A percentile compares a stretch with the other conserved stretches of the same genome.
Conservation (phyloP, 2,888 invertebrate genomes). For the Enoplolaimus lenunculus region DNA sequence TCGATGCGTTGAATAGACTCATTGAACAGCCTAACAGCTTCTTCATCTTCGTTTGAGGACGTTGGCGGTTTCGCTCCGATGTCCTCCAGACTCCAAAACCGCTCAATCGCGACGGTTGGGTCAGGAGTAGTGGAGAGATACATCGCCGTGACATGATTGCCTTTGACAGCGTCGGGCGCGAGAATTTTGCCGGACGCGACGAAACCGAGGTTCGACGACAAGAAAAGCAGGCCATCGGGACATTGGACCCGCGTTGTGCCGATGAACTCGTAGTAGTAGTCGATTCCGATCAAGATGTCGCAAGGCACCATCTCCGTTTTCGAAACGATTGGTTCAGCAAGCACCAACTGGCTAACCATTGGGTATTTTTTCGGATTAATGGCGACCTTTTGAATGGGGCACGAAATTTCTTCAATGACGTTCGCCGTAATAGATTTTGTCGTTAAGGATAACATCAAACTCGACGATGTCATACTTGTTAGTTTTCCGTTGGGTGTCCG, state of each 20-base stretch:
- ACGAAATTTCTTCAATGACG: not conserved
- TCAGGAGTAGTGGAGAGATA: not conserved
- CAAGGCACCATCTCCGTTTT: not conserved
- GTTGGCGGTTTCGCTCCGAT: not conserved
- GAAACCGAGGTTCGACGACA: not conserved
- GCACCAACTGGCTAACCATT: not conserved
- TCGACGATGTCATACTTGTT: not conserved
- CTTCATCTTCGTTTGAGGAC: not conserved
- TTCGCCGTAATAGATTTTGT: not conserved
- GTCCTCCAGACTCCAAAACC: not conserved
- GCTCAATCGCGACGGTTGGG: not conserved
- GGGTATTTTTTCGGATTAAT: not conserved
- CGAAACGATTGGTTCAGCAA: not conserved
- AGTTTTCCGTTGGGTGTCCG: not conserved
- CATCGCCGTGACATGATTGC: not conserved
- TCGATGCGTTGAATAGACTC: not conserved
- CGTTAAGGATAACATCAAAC: not conserved
- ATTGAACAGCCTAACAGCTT: not conserved
- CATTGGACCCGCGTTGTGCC: not conserved
- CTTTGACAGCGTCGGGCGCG: no score
- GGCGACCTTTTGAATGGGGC: not conserved
- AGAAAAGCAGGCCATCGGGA: not conserved
- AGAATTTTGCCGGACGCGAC: not conserved
- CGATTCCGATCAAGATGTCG: not conserved
- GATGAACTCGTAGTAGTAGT: not conserved